These are phyloP conservation scores for Mimumesa dahlbomi DNA, from an alignment of 2,888 invertebrate genomes.

Conservation along the genomic window DNA sequence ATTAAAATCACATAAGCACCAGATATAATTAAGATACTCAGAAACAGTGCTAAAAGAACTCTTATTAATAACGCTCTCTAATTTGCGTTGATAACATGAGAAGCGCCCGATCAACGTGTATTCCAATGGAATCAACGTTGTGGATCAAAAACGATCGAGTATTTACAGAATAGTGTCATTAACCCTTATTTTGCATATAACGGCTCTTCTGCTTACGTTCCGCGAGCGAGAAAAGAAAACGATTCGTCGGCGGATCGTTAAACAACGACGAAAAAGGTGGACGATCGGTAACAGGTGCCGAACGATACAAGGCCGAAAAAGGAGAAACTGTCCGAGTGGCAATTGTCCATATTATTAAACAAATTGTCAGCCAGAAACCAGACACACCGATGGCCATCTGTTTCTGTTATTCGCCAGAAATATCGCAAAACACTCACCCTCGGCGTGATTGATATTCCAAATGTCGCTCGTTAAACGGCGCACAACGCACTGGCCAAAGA, in stretches of 20 bases:
- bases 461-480: conserved; percentile 19
- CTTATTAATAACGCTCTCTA: too few species aligned
- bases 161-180: neutral
- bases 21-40: too few species aligned
- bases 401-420: conserved; percentile 26
- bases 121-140: neutral
- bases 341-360: conserved; percentile 57
- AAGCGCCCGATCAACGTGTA: too few species aligned
- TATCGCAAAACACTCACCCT: conserved; percentile 46
- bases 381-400: conserved; percentile 51
- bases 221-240: neutral
- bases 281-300: conserved; percentile 33
- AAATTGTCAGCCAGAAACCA: conserved; percentile 52
- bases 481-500: conserved; percentile 22
- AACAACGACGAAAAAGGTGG: neutral
- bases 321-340: conserved; percentile 48
- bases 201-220: neutral
- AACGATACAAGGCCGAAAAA: conserved; percentile 45
- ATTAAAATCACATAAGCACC: too few species aligned
- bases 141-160: neutral
- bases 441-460: conserved; percentile 22
- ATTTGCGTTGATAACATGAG: too few species aligned
- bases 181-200: neutral
- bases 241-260: too few species aligned
- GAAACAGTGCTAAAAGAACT: too few species aligned